Base-by-base conservation (phyloP, 2,113 vertebrate genomes). In the Takifugu bimaculatus region DNA sequence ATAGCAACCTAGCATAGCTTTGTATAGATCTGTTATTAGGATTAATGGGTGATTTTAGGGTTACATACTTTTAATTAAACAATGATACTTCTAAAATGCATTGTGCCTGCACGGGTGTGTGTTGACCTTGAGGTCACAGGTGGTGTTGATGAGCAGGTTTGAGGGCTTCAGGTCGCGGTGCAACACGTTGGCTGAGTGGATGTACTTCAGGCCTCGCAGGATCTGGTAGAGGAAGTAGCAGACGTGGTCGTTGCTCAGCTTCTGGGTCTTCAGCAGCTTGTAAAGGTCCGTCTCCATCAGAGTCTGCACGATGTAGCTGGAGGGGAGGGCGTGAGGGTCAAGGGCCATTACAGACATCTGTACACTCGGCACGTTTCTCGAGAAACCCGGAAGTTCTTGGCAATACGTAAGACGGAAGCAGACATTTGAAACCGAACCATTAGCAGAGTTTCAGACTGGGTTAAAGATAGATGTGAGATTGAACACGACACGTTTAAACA, bases 151-250 rank as follows among this genome's bases (percentile, higher is more conserved):
- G 79, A 94, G 94, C 81, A 94, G 88, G 88, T 94, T 95, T 78
- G 93, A 94, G 83, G 93, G 93, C 84, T 95, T 95, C 74, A 95
- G 90, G 73, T 94, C 94, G 53, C 93, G 90, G 85, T 94, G 94
- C 56, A 95, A 89, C 77, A 95, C 94, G 0, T 94, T 94, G 85
- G 94, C 93, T 0, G 94, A 94, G 88, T 94, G 94, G 54, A 95
- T 94, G 72, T 94, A 95, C 87, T 94, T 95, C 71, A 94, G 93
- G 54, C 93, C 94, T 75, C 93, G 72, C 47, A 95, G 90, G 83
- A 95, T 94, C 91, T 94, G 94, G 80, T 95, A 95, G 53, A 95
- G 91, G 85, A 95, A 94, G 82, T 95, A 95, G 89, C 94, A 95
- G 84, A 94, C 82, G 26, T 95, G 93, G 79, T 95, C 94, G 2